Evolutionary conservation across 2,797 vertebrate genomes (phyloP), one percentile per base, ranked within the genome.

Genomic region (Siniperca obscura): DNA sequence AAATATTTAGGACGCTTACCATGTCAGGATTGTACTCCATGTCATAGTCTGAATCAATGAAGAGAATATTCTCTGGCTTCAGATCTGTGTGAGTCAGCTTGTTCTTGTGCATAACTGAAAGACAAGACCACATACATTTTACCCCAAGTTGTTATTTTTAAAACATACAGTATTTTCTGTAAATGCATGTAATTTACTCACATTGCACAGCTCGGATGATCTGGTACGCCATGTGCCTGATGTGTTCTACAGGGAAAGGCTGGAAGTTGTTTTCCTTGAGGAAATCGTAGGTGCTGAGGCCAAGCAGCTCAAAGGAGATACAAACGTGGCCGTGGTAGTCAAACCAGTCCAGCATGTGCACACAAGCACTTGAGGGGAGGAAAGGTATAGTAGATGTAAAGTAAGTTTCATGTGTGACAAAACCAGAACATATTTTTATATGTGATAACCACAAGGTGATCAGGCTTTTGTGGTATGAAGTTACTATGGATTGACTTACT

Each of bases 31-130:
- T 98, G 87, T 99, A 99, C 83, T 97, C 95, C 79, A 99, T 94
- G 71, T 97, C 90, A 86, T 97, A 99, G 81, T 97, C 95, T 42
- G 98, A 98, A 81, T 97, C 95, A 87, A 99, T 96, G 93, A 99
- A 98, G 67, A 99, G 96, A 91, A 99, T 99, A 88, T 99, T 99
- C 95, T 99, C 98, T 73, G 98, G 98, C 89, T 99, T 99, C 90
- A 99, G 94, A 92, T 99, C 98, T 36, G 98, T 99, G 92, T 99
- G 98, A 22, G 98, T 99, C 89, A 99, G 93, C 88, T 98, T 98
- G 94, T 98, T 98, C 87, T 96, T 96, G 92, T 99, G 98, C 27
- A 99, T 92, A 96, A 99, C 98, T 99, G 89, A 46, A 78, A 85
- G 67, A 79, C 1, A 80, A 82, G 10, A 68, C 17, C 17, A 69